Percentiles rank a stretch among this genome's conserved stretches.
Conservation (phyloP, 2,797 vertebrate species). For the Sebastes hopkinsi region DNA sequence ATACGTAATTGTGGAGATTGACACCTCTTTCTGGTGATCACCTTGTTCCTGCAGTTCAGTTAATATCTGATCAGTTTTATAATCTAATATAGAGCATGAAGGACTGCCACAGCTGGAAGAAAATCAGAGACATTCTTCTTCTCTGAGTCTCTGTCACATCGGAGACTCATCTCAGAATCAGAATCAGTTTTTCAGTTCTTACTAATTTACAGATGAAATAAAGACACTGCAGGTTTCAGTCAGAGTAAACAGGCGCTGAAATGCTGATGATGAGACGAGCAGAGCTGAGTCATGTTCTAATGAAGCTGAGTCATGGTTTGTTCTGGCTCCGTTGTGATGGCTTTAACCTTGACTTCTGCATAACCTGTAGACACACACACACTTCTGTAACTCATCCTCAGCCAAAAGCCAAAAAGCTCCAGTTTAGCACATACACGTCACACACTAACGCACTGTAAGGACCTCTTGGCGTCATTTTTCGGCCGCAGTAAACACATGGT, state of each 20-base stretch:
- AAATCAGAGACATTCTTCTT: background rate
- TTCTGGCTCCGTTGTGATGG: background rate
- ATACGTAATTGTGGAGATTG: background rate
- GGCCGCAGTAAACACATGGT: background rate
- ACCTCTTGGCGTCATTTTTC: background rate
- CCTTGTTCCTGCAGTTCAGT: background rate
- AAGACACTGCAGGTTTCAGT: background rate
- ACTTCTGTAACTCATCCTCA: background rate
- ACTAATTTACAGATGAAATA: background rate
- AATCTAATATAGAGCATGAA: background rate
- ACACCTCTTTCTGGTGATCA: background rate
- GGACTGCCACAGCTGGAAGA: background rate
- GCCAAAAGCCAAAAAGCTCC: background rate
- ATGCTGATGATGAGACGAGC: background rate
- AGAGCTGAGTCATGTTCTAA: constrained; percentile 4
- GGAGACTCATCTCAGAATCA: too few species aligned
- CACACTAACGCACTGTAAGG: background rate
- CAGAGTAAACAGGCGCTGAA: background rate
- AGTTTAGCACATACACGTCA: background rate
- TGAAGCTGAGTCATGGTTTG: constrained; percentile 13
- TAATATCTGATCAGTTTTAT: background rate
- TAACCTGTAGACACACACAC: background rate
- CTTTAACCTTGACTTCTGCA: constrained; percentile 14
- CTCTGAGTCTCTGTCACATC: background rate
- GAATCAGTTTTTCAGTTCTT: background rate